A percentile compares a stretch with the other conserved stretches of the same genome.
phyloP scores from a whole-genome alignment of 2,113 vertebrate genomes.

The Odocoileus hemionus region DNA sequence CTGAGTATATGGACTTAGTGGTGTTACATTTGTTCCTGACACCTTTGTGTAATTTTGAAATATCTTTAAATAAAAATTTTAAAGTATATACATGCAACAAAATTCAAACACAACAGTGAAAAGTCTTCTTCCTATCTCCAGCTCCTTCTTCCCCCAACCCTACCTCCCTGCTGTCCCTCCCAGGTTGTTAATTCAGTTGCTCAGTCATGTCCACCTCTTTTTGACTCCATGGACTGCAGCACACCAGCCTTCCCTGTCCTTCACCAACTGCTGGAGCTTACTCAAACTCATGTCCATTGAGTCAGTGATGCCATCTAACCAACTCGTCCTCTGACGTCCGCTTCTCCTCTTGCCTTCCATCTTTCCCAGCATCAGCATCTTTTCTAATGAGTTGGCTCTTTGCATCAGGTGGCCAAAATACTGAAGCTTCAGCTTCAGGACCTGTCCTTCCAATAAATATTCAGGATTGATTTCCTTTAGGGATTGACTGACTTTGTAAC shows the following conservation, averaged over 20 bases:
- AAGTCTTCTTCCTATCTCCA: background rate
- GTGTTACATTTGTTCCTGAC: background rate
- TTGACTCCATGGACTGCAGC: background rate
- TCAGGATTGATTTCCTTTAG: background rate
- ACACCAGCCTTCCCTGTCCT: background rate
- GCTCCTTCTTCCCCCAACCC: accelerated
- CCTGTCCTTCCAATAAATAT: background rate
- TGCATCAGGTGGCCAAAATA: background rate
- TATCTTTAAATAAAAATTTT: background rate
- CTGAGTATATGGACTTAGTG: background rate
- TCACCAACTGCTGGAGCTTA: background rate
- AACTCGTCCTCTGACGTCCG: background rate
- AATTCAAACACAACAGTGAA: background rate
- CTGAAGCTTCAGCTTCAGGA: background rate
- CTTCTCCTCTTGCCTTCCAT: background rate
- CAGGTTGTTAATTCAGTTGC: background rate
- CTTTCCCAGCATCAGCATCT: background rate
- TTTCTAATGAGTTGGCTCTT: background rate
- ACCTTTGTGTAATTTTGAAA: background rate
- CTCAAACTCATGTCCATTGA: background rate
- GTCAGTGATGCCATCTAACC: background rate
- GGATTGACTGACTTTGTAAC: background rate
- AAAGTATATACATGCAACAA: background rate
- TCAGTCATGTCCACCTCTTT: background rate
- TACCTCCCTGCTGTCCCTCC: background rate